Evolutionary conservation across 2,113 vertebrate species (phyloP).

Genomic region (Ibidorhyncha struthersii): DNA sequence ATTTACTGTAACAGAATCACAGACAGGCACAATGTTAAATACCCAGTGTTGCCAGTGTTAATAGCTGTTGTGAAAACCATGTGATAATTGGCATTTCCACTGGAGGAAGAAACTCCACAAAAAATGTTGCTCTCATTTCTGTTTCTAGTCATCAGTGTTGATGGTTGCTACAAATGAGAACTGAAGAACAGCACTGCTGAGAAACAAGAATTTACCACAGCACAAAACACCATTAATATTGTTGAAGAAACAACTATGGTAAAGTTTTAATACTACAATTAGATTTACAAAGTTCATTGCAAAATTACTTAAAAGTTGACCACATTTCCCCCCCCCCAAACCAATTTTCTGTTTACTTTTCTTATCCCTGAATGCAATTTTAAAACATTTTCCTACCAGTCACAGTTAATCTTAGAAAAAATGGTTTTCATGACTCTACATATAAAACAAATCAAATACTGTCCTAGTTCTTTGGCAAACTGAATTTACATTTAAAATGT

Average conservation of each 20-base stretch:
- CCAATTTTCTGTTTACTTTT: not conserved
- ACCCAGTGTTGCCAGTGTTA: fast-evolving
- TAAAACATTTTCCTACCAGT: not conserved
- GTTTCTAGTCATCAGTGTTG: not conserved
- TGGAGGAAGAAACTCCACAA: not conserved
- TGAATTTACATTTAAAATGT: not conserved
- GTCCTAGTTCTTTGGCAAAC: not conserved
- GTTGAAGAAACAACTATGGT: not conserved
- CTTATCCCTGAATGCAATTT: not conserved
- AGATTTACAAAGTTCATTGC: not conserved
- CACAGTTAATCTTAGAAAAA: not conserved
- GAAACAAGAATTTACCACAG: not conserved
- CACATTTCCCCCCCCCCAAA: not conserved
- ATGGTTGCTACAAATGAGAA: not conserved
- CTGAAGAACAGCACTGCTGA: not conserved
- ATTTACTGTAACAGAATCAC: conserved; percentile 82
- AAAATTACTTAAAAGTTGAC: not conserved
- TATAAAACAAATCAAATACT: not conserved
- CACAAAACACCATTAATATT: not conserved
- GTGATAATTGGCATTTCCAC: not conserved
- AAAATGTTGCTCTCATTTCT: not conserved
- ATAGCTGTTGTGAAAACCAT: not conserved
- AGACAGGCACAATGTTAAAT: fast-evolving
- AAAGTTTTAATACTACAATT: not conserved
- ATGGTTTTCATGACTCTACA: not conserved